Evolutionary conservation across 2,888 invertebrate species (phyloP), one percentile per base, ranked within the genome.

Genomic region (Mechanitis messenoides): DNA sequence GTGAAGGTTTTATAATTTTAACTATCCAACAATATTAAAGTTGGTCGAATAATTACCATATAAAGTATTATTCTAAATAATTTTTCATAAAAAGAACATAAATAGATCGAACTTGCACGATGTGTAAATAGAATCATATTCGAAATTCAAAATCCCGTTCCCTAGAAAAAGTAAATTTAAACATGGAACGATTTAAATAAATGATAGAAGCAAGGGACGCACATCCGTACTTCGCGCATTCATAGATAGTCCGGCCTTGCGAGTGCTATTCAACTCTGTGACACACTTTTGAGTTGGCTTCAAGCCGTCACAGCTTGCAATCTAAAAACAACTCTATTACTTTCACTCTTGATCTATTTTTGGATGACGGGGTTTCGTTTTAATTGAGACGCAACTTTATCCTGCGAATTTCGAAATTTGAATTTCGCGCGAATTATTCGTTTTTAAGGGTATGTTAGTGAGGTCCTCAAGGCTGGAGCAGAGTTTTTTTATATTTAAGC

Each of bases 261-360:
- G 74, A 69, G 80, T 83, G 86, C 83, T 86, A 78, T 88, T 89
- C 88, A 89, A 88, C 88, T 84, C 82, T 76, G 83, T 89, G 89
- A 89, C 89, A 89, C 81, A 89, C 85, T 87, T 89, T 87, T 83
- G 83, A 86, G 77, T 88, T 89, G 89, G 89, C 89, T 84, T 78
- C 80, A 80, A 83, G 87, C 87, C 89, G 84, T 77, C 71, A 64
- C 56, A 45, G 63, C 63, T 54, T 69, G 67, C 81, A 78, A 69
- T 66, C 74, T 60, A 80, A 78, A 78, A 68, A 65, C 68, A 70
- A 77, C 82, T 74, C 75, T 87, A 81, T 67, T 11, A 0, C 33
- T 28, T 50, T 54, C 5, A 2, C 11, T 0, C 56, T 68, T 71
- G 66, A 58, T 67, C 63, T 69, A 59, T 60, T 67, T 67, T 70